phyloP scores from a whole-genome alignment of 2,888 invertebrate species.

The Rhopalosiphum nymphaeae region DNA sequence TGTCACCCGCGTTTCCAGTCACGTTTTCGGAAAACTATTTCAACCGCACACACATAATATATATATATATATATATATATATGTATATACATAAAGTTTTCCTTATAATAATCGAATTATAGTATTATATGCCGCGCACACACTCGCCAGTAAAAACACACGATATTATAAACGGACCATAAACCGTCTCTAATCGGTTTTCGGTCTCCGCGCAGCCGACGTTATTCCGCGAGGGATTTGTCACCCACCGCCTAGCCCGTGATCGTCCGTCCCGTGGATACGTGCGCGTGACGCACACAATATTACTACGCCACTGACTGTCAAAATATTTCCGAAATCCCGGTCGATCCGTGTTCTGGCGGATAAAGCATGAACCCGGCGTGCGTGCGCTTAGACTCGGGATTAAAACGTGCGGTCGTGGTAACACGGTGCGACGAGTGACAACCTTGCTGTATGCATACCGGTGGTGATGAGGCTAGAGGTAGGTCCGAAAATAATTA shows the following conservation, averaged over 20 bases:
- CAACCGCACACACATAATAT: neutral
- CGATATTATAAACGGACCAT: conserved; percentile 20
- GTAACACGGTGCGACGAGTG: neutral
- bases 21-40: conserved; percentile 29
- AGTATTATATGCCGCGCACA: neutral
- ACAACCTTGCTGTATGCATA: neutral
- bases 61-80: neutral
- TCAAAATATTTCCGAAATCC: conserved; percentile 47
- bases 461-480: neutral
- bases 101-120: conserved; percentile 19
- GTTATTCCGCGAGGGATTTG: conserved; percentile 33
- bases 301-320: neutral
- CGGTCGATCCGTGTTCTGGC: conserved; percentile 31
- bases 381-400: neutral
- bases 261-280: neutral
- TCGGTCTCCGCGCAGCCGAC: neutral
- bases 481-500: too few species aligned
- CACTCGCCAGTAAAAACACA: conserved; percentile 13
- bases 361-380: conserved; percentile 52
- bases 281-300: neutral
- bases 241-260: neutral
- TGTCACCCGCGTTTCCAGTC: neutral
- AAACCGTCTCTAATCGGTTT: conserved; percentile 30
- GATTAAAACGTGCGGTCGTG: conserved; percentile 4
- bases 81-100: conserved; percentile 2